A percentile compares a stretch with the other conserved stretches of the same genome.
These are phyloP conservation scores for Phaedon cochleariae DNA, from an alignment of 2,888 invertebrate species.

Conservation along the genomic window DNA sequence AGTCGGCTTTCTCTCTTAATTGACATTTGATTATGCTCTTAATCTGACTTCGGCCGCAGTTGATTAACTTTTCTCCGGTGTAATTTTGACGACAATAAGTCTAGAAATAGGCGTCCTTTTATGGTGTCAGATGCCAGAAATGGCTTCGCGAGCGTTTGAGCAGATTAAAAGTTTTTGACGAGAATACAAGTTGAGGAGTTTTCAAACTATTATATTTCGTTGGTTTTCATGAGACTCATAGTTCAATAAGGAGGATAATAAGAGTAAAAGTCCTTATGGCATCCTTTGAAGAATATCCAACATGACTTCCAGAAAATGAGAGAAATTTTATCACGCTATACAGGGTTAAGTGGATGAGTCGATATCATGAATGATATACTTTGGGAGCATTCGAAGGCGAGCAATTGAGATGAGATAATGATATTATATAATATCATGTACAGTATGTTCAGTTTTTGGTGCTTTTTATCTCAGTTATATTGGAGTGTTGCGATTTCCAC, in stretches of 20 bases:
- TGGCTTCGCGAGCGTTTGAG: slow-evolving; percentile 7
- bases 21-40: slow-evolving; percentile 61
- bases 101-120: slow-evolving; percentile 46
- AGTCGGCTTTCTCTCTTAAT: slow-evolving; percentile 50
- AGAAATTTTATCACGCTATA: too few relatives aligned
- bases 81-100: slow-evolving; percentile 56
- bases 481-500: too few relatives aligned
- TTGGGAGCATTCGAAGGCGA: too few relatives aligned
- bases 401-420: too few relatives aligned
- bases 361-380: too few relatives aligned
- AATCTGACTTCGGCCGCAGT: slow-evolving; percentile 58
- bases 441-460: too few relatives aligned
- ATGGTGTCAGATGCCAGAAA: slow-evolving; percentile 35
- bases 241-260: background rate
- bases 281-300: too few relatives aligned
- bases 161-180: slow-evolving; percentile 7
- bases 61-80: slow-evolving; percentile 57
- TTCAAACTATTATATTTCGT: slow-evolving; percentile 1
- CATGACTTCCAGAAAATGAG: too few relatives aligned
- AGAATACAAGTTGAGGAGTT: slow-evolving; percentile 2
- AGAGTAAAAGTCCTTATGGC: too few relatives aligned
- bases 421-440: too few relatives aligned
- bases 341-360: too few relatives aligned
- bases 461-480: too few relatives aligned
- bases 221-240: background rate